These are phyloP conservation scores for Malthinus seriepunctatus DNA, from an alignment of 2,888 invertebrate species.

Conservation along the genomic window DNA sequence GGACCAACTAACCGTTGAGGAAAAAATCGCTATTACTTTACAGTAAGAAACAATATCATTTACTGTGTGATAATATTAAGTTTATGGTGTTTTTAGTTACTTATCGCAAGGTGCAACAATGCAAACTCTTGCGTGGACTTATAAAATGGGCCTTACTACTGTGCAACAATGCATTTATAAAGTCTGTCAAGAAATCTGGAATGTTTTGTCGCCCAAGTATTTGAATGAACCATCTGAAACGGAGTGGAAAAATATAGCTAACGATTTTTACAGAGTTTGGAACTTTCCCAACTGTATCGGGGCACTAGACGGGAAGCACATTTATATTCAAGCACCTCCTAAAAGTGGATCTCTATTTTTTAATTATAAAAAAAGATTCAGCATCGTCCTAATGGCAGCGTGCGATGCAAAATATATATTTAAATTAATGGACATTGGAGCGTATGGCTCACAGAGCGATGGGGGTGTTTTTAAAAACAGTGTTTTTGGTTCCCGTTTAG, in stretches of 20 bases:
- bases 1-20: too few relatives aligned
- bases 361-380: slow-evolving; percentile 19
- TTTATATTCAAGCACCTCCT: slow-evolving; percentile 13
- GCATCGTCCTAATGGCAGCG: slow-evolving; percentile 11
- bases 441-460: too few relatives aligned
- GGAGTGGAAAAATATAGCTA: slow-evolving; percentile 13
- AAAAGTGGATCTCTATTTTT: slow-evolving; percentile 10
- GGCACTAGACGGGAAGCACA: too few relatives aligned
- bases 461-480: too few relatives aligned
- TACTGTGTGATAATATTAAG: too few relatives aligned
- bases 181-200: slow-evolving; percentile 11
- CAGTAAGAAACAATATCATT: too few relatives aligned
- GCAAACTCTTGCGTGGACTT: slow-evolving; percentile 12
- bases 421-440: slow-evolving; percentile 13
- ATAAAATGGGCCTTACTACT: slow-evolving; percentile 11
- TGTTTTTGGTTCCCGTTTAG: too few relatives aligned
- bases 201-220: slow-evolving; percentile 10
- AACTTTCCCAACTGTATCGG: slow-evolving; percentile 10
- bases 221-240: slow-evolving; percentile 7
- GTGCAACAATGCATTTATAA: slow-evolving; percentile 13
- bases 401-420: slow-evolving; percentile 12
- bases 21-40: too few relatives aligned
- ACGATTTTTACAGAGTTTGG: slow-evolving; percentile 5
- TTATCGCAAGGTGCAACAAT: slow-evolving; percentile 12
- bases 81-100: too few relatives aligned